These are phyloP conservation scores for Candoia aspera DNA, from an alignment of 2,113 vertebrate genomes.

Conservation along the genomic window DNA sequence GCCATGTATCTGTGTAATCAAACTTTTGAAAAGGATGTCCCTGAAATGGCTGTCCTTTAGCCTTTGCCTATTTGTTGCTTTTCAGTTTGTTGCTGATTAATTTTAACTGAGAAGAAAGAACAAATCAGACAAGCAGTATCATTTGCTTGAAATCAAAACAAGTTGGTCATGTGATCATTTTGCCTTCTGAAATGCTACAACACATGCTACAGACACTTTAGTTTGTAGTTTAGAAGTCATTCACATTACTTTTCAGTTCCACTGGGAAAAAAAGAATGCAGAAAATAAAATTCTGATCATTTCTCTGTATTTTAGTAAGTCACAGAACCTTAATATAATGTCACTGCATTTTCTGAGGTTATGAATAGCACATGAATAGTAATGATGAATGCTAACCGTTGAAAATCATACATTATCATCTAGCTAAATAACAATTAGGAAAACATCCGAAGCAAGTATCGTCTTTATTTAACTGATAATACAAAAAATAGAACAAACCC, in stretches of 20 bases:
- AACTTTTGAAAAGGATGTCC: conserved; percentile 39
- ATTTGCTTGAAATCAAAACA: conserved; percentile 20
- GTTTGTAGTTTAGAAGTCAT: too few relatives aligned
- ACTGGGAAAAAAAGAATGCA: conserved; percentile 27
- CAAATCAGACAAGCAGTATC: not conserved
- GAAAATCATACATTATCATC: conserved; percentile 58
- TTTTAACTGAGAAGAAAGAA: conserved; percentile 15
- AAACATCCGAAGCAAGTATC: conserved; percentile 25
- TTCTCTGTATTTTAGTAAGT: conserved; percentile 12
- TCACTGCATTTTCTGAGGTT: conserved; percentile 64
- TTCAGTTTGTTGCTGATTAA: conserved; percentile 19
- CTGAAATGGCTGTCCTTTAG: conserved; percentile 16
- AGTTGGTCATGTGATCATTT: not conserved
- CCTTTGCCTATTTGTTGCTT: not conserved
- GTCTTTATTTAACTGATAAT: conserved; percentile 19
- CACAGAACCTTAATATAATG: conserved; percentile 57
- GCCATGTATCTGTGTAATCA: not conserved
- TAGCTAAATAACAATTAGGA: conserved; percentile 39
- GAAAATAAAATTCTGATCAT: not conserved
- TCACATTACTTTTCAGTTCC: conserved; percentile 7
- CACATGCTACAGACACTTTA: too few relatives aligned
- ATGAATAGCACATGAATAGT: conserved; percentile 42
- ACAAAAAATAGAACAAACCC: too few relatives aligned
- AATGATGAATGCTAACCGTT: conserved; percentile 65
- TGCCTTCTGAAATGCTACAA: conserved; percentile 5